Base-by-base conservation (phyloP, 2,113 vertebrate genomes). In the Tetraodon nigroviridis region DNA sequence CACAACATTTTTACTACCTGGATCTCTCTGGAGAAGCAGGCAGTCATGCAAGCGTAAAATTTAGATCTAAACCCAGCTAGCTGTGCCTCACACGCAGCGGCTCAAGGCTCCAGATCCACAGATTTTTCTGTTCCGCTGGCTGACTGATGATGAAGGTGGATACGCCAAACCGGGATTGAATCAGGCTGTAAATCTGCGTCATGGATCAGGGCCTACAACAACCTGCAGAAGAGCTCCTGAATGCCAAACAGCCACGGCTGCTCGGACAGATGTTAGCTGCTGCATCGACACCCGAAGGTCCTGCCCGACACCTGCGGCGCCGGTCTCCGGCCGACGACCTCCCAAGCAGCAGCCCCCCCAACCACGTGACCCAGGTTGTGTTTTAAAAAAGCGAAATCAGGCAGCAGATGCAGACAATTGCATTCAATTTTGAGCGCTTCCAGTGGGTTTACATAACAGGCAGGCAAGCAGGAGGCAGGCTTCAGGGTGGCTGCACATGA, bases 251-350 rank as follows among this genome's bases (percentile, higher is more conserved):
- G 78, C 54, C 66, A 55, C 80, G 70, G 83, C 82, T 81, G 79
- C 55, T 77, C 78, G 72, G 76, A 82, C 84, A 86, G 82, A 84
- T 87, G 82, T 84, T 77, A 67, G 63, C 69, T 40, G 69, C 70
- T 69, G 67, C 67, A 42, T 67, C 71, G 76, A 79, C 80, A 69
- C 64, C 65, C 10, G 20, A 70, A 81, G 73, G 79, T 76, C 55
- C 76, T 75, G 68, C 56, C 63, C 66, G 79, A 60, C 73, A 71
- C 60, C 73, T 56, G 50, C 61, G 66, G 58, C 73, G 70, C 10
- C 7, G 53, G 57, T n/a, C 44, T 63, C 75, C 73, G 7, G 55
- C 74, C 66, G 61, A 76, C 63, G 69, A 42, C 50, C 55, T 62
- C 57, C 71, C 27, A 55, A 40, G 19, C 51, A 45, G 62, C 20